phyloP scores from a whole-genome alignment of 35 echinoderm and acorn worm genomes.

The Apostichopus parvimensis region DNA sequence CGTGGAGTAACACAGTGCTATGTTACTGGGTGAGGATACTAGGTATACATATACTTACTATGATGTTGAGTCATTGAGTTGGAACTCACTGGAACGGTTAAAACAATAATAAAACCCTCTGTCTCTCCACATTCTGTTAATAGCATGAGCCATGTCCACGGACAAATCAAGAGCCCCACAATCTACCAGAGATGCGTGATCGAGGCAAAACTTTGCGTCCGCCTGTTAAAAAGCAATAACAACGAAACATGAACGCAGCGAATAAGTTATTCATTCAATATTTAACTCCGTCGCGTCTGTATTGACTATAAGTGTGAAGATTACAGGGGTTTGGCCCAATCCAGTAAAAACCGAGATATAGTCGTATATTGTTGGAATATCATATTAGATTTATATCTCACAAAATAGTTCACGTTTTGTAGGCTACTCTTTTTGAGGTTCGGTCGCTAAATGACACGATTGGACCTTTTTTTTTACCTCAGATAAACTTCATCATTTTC shows the following conservation, averaged over 20 bases:
- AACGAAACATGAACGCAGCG: neutral
- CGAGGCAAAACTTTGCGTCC: constrained; percentile 54
- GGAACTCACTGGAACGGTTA: constrained; percentile 74
- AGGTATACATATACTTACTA: constrained; percentile 62
- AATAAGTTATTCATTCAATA: neutral
- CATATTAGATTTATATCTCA: too few species aligned
- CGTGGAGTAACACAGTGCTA: too few species aligned
- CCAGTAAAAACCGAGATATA: too few species aligned
- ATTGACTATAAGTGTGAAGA: too few species aligned
- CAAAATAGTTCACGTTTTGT: too few species aligned
- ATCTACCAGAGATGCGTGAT: constrained; percentile 56
- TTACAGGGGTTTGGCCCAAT: too few species aligned
- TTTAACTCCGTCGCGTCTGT: neutral
- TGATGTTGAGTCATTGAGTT: constrained; percentile 66
- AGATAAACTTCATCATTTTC: too few species aligned
- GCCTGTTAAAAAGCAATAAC: neutral
- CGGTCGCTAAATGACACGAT: too few species aligned
- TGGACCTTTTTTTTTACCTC: too few species aligned
- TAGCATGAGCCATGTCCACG: constrained; percentile 29
- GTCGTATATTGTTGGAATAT: too few species aligned
- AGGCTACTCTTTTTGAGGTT: too few species aligned
- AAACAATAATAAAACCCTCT: constrained; percentile 64
- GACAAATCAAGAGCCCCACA: constrained; percentile 52
- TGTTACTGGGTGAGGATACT: too few species aligned
- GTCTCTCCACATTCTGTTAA: constrained; percentile 69